Evolutionary conservation across 1,140 invertebrate species (phyloP), one percentile per base, ranked within the genome.

Genomic region (Maniola jurtina): DNA sequence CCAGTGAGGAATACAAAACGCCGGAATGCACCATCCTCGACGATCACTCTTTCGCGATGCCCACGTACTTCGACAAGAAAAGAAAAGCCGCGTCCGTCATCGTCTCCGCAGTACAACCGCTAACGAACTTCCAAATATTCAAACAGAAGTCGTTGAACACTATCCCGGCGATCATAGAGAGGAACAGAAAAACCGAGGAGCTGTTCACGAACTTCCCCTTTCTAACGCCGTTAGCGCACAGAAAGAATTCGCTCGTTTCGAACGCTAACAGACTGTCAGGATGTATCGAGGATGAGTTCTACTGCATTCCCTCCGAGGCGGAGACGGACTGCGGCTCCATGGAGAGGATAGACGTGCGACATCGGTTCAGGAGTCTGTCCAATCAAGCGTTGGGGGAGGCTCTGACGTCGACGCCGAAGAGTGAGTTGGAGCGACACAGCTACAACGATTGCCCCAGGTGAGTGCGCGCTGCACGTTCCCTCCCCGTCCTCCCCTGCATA

Each of bases 171-270:
- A 62, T 86, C n/a, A 66, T 88, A 13, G 88, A 89, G 57, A 80
- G 73, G 71, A 79, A 77, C 60, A 76, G 68, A 47, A 71, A 72
- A 50, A 80, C 75, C 71, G 84, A 90, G 64, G 89, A 92, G 67
- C 68, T 92, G 61, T 92, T 92, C 77, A 86, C 81, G 61, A 91
- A 92, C 71, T 92, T 92, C 63, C 91, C 91, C 14, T 92, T 92
- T 64, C 74, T 92, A 58, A 92, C 91, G 68, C 91, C 91, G n/a
- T 78, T 92, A n/a, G 89, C 91, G 60, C 84, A 92, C 71, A 72
- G 91, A 16, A 90, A 90, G 76, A 87, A 84, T 75, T 90, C 91
- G 38, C 72, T 83, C 8, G 71, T 87, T 10, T 75, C 79, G 47
- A 71, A 72, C 61, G 81, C 83, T 61, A 80, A 74, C 61, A 64